phyloP scores from a whole-genome alignment of 2,113 vertebrate genomes.

The Osmerus mordax region DNA sequence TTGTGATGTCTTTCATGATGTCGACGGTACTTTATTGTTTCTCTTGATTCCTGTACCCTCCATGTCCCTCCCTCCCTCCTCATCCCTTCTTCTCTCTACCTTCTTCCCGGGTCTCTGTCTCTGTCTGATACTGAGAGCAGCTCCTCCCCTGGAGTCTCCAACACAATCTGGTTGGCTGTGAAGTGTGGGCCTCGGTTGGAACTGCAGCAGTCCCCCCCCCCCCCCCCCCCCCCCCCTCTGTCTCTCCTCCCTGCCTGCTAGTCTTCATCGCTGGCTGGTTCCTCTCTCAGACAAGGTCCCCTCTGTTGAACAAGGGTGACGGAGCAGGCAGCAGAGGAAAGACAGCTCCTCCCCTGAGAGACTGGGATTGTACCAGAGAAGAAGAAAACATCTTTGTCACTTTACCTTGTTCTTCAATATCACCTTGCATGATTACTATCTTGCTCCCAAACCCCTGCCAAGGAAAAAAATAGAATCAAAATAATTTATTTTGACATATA shows the following conservation, averaged over 20 bases:
- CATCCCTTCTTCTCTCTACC: not conserved
- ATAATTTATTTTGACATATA: not conserved
- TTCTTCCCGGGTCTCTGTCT: not conserved
- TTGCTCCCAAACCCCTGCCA: slow-evolving; percentile 3
- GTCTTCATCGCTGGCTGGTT: slow-evolving; percentile 60
- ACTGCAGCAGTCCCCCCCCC: slow-evolving; percentile 9
- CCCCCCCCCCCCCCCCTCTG: slow-evolving; percentile 36
- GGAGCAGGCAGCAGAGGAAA: slow-evolving; percentile 56
- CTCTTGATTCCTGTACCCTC: slow-evolving; percentile 19
- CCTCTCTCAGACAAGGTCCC: slow-evolving; percentile 57
- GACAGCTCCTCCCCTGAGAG: slow-evolving; percentile 59
- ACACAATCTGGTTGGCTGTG: slow-evolving; percentile 35
- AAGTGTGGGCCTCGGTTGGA: slow-evolving; percentile 42
- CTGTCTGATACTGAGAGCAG: slow-evolving; percentile 47
- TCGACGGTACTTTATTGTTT: slow-evolving; percentile 42
- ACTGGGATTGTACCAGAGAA: slow-evolving; percentile 58
- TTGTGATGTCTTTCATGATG: slow-evolving; percentile 66
- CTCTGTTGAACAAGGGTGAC: slow-evolving; percentile 55
- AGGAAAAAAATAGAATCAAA: not conserved
- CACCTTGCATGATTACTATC: slow-evolving; percentile 54
- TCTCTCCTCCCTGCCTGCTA: slow-evolving; percentile 35
- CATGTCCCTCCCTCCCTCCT: slow-evolving; percentile 41
- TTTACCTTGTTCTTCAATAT: slow-evolving; percentile 52
- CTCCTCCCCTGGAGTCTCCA: slow-evolving; percentile 43
- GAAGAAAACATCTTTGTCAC: slow-evolving; percentile 48